Evolutionary conservation across 2,113 vertebrate genomes (phyloP).

Genomic region (Ptyas mucosa): DNA sequence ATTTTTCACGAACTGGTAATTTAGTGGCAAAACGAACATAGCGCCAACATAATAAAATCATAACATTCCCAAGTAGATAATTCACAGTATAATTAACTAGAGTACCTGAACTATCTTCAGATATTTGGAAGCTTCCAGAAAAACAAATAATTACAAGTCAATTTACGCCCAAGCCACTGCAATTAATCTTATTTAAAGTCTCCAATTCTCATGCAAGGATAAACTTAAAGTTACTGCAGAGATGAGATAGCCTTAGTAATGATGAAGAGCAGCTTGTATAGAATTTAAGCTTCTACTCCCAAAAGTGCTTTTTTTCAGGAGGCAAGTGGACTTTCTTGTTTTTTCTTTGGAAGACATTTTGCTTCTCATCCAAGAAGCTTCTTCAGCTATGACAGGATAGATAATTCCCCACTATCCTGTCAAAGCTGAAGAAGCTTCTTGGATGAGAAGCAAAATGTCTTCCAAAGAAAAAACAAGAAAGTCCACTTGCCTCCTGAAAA

Average conservation of each 20-base stretch:
- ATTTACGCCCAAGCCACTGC: background rate
- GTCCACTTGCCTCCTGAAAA: too few species aligned
- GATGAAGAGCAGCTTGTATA: background rate
- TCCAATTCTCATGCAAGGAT: background rate
- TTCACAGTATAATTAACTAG: background rate
- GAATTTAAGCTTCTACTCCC: background rate
- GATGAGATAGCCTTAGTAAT: background rate
- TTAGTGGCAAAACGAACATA: background rate
- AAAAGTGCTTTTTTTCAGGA: too few species aligned
- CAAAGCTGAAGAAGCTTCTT: too few species aligned
- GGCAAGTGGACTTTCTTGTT: too few species aligned
- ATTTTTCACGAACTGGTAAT: background rate
- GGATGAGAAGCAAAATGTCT: too few species aligned
- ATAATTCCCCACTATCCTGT: too few species aligned
- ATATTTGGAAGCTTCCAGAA: background rate
- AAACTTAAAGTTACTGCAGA: background rate
- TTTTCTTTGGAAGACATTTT: too few species aligned
- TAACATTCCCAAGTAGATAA: background rate
- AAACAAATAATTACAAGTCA: background rate
- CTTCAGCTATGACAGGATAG: too few species aligned
- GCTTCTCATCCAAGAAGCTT: too few species aligned
- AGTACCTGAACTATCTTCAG: background rate
- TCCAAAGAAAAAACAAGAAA: too few species aligned
- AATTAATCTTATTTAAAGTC: background rate
- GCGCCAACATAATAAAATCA: background rate